Base-by-base conservation (phyloP, 2,888 invertebrate genomes). In the Pimpla rufipes region DNA sequence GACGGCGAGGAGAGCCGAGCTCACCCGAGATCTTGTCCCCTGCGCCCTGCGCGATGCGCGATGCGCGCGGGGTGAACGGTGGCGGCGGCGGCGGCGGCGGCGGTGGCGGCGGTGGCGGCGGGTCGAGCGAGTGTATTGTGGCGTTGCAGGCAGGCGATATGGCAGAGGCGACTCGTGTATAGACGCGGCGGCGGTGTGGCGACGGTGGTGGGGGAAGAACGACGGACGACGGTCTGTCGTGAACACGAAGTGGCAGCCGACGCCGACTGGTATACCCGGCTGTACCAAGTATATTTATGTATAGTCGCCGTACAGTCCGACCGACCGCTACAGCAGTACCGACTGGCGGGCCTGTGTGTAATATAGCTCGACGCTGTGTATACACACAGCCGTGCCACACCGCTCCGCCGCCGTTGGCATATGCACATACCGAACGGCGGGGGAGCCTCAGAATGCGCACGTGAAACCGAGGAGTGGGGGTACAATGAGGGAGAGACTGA, bases 191-290 rank as follows among this genome's bases (percentile, higher is more conserved):
- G 84, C 77, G 84, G 82, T n/a, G 76, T 81, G 50, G 66, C n/a
- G 23, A 16, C 66, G 67, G 62, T 67, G 79, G 82, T 66, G 84
- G 83, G 70, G 70, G 85, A 79, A 52, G 79, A 79, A 84, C 81
- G 79, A 80, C 75, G 78, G 77, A 84, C 83, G 80, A 80, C 71
- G 75, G 73, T 75, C 78, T 75, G 81, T 84, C 81, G 81, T 71
- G 64, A 40, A 64, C 64, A n/a, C 59, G 8, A 59, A 59, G 59
- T 59, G 59, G 59, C 59, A 59, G 59, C 29, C 59, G 59, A 59
- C 64, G 64, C 40, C 40, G 64, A 40, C 16, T 37, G 40, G 64
- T 64, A 64, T 64, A 35, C 59, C 35, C 35, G 35, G n/a, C 59
- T 59, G 29, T 16, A 68, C 40, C 37, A n/a, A 40, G 59, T 74